Conservation (phyloP, 1,140 invertebrate genomes). For the Cotesia vestalis region DNA sequence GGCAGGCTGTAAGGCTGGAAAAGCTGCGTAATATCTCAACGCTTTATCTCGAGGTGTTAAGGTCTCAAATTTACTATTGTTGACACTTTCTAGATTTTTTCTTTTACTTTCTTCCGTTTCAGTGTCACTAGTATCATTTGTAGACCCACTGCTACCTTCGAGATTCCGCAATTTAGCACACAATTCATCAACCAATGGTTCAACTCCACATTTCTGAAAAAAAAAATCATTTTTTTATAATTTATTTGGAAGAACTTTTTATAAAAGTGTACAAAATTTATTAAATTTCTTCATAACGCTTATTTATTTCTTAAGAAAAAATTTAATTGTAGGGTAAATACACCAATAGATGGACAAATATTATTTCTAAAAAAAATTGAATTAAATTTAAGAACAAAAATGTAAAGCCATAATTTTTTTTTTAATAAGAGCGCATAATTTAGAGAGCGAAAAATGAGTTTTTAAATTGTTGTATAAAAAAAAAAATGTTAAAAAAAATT, state of each 20-base stretch:
- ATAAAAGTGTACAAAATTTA: no score
- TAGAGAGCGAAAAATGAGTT: no score
- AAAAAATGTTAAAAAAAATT: no score
- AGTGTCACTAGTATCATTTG: conserved; percentile 45
- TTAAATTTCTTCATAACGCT: no score
- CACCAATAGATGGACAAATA: no score
- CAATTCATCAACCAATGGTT: conserved; percentile 61
- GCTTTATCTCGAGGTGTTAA: conserved; percentile 60
- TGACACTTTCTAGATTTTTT: conserved; percentile 42
- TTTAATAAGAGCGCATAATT: background rate
- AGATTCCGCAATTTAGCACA: conserved; percentile 59
- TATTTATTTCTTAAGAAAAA: no score
- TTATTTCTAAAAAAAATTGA: no score
- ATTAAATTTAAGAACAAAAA: background rate
- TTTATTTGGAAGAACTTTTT: no score
- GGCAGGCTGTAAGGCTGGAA: conserved; percentile 60
- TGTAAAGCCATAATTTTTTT: background rate
- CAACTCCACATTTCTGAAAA: conserved; percentile 59
- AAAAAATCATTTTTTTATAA: background rate
- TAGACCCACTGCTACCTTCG: conserved; percentile 46
- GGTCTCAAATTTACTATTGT: conserved; percentile 51
- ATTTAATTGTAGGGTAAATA: background rate
- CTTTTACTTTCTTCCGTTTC: conserved; percentile 51
- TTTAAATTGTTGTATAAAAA: no score
- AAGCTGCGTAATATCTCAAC: conserved; percentile 62